Percentiles rank a stretch among this genome's conserved stretches.
phyloP scores from a whole-genome alignment of 1,140 invertebrate genomes.

The Ladona fulva region DNA sequence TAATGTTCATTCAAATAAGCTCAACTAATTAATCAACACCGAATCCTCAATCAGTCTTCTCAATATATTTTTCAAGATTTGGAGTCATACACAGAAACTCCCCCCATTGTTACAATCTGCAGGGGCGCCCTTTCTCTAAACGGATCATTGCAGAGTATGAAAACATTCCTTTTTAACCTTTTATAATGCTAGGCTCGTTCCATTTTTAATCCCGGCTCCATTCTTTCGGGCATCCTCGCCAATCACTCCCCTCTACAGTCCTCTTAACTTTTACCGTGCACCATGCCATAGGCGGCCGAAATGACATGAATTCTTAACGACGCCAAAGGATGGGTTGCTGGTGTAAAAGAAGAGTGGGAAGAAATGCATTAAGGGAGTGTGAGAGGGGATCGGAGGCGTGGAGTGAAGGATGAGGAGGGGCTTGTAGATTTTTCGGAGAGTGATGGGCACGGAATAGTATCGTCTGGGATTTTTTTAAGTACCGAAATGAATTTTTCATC shows the following conservation, averaged over 20 bases:
- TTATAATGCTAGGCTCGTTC: not conserved
- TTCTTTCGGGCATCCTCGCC: not conserved
- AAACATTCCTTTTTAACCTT: too few relatives aligned
- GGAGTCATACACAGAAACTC: too few relatives aligned
- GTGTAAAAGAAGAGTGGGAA: not conserved
- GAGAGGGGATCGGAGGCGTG: not conserved
- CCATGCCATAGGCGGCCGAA: not conserved
- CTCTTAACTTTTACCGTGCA: not conserved
- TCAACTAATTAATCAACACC: too few relatives aligned
- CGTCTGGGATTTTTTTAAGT: too few relatives aligned
- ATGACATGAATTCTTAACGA: conserved; percentile 4
- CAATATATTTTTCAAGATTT: too few relatives aligned
- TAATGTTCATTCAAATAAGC: too few relatives aligned
- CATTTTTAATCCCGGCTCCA: not conserved
- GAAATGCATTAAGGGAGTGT: not conserved
- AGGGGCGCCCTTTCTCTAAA: too few relatives aligned
- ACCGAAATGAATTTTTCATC: too few relatives aligned
- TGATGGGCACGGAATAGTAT: not conserved
- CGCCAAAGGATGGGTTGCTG: not conserved
- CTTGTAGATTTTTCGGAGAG: not conserved
- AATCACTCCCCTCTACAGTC: not conserved
- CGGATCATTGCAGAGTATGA: too few relatives aligned
- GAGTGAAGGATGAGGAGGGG: not conserved
- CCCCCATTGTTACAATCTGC: too few relatives aligned
- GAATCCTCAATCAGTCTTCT: too few relatives aligned